phyloP scores from a whole-genome alignment of 30 jellyfish, hydroid and myxozoan species.

The Aurelia coerulea region DNA sequence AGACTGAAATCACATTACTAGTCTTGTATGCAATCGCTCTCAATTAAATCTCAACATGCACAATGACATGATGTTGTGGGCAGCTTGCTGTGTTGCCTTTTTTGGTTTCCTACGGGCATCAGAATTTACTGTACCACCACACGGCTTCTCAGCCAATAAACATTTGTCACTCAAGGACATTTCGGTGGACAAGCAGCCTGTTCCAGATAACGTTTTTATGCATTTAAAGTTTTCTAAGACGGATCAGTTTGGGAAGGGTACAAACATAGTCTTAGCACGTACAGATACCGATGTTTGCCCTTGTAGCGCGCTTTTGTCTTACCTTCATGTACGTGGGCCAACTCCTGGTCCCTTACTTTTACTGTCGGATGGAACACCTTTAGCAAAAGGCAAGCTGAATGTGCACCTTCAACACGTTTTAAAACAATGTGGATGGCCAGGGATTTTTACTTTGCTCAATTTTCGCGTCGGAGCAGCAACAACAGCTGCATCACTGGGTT shows the following conservation, averaged over 20 bases:
- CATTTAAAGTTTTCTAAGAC: constrained; percentile 7
- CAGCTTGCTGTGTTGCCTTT: constrained; percentile 45
- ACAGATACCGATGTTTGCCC: no score
- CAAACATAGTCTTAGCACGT: no score
- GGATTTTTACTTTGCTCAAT: no score
- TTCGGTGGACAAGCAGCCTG: constrained; percentile 13
- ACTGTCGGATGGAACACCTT: no score
- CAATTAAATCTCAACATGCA: not conserved
- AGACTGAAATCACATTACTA: not conserved
- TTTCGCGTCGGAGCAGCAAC: no score
- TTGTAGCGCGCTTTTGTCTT: no score
- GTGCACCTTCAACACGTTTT: no score
- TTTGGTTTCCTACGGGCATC: constrained; percentile 33
- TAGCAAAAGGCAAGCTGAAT: no score
- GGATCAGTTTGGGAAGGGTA: constrained; percentile 24
- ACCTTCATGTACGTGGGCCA: no score
- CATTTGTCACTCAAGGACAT: constrained; percentile 3
- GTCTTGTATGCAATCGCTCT: not conserved
- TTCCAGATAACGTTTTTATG: not conserved
- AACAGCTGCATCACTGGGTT: no score
- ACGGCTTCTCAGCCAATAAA: not conserved
- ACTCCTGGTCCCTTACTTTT: no score
- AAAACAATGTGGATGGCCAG: no score
- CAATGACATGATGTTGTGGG: constrained; percentile 42
- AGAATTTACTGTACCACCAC: constrained; percentile 14